phyloP scores from a whole-genome alignment of 2,888 invertebrate genomes.

The Halictus ligatus region DNA sequence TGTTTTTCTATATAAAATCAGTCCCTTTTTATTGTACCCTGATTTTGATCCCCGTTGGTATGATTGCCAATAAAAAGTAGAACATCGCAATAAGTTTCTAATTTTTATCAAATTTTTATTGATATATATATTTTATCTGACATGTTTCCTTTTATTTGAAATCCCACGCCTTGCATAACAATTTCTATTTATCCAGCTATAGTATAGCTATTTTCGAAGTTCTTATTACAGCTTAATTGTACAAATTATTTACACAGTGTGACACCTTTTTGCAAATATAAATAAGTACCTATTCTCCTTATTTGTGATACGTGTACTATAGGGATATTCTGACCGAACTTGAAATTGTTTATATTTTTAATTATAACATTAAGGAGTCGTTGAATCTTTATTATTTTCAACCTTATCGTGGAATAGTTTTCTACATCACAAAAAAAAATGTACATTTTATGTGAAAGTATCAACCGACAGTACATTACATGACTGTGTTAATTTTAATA shows the following conservation, averaged over 20 bases:
- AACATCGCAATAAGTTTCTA: background rate
- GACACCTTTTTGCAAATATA: background rate
- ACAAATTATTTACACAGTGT: background rate
- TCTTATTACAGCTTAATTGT: background rate
- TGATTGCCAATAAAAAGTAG: background rate
- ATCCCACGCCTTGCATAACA: background rate
- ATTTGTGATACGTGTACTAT: background rate
- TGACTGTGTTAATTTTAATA: background rate
- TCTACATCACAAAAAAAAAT: background rate
- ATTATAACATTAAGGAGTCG: background rate
- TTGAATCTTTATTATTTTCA: background rate
- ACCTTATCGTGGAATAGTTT: background rate
- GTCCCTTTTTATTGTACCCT: background rate
- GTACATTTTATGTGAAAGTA: background rate
- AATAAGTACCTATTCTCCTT: background rate
- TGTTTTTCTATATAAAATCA: background rate
- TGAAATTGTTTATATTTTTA: background rate
- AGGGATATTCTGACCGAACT: background rate
- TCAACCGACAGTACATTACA: constrained; percentile 2
- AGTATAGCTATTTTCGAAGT: background rate
- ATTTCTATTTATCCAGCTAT: background rate
- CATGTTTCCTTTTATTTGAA: background rate
- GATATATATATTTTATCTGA: background rate
- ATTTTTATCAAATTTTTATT: background rate
- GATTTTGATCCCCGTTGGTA: background rate